Percentiles rank a stretch among this genome's conserved stretches.
Conservation (phyloP, 2,113 vertebrate species). For the Dasyurus viverrinus region DNA sequence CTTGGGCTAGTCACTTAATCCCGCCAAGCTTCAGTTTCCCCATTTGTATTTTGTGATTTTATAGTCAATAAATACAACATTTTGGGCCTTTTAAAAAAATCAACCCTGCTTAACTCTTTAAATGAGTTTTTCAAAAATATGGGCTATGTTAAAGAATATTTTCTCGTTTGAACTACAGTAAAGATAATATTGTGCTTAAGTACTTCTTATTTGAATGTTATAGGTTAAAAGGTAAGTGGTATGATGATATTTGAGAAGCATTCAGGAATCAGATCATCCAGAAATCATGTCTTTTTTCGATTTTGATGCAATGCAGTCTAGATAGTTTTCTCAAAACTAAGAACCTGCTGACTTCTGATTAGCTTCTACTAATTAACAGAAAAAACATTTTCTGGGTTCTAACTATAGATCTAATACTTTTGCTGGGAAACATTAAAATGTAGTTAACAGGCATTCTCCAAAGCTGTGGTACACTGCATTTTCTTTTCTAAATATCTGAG, state of each 20-base stretch:
- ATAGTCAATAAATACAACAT: slow-evolving; percentile 66
- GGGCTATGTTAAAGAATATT: slow-evolving; percentile 13
- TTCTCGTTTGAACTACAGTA: slow-evolving; percentile 43
- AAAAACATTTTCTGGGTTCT: slow-evolving; percentile 9
- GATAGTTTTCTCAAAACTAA: slow-evolving; percentile 73
- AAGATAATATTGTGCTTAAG: slow-evolving; percentile 57
- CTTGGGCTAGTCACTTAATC: neutral
- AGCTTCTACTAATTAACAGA: slow-evolving; percentile 46
- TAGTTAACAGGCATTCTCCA: neutral
- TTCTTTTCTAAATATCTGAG: slow-evolving; percentile 43
- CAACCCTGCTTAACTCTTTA: slow-evolving; percentile 33
- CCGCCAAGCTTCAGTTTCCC: neutral
- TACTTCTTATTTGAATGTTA: slow-evolving; percentile 59
- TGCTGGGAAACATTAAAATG: slow-evolving; percentile 42
- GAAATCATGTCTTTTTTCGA: slow-evolving; percentile 63
- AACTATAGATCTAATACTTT: slow-evolving; percentile 13
- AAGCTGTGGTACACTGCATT: slow-evolving; percentile 36
- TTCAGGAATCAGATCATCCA: slow-evolving; percentile 59
- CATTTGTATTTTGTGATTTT: slow-evolving; percentile 24
- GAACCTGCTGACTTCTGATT: slow-evolving; percentile 66
- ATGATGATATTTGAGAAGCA: slow-evolving; percentile 43
- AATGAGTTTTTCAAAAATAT: slow-evolving; percentile 58
- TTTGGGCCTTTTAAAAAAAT: slow-evolving; percentile 48
- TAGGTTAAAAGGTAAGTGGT: slow-evolving; percentile 72
- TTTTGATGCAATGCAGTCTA: slow-evolving; percentile 78